Evolutionary conservation across 2,888 invertebrate genomes (phyloP), one percentile per base, ranked within the genome.

Genomic region (Mamestra brassicae): DNA sequence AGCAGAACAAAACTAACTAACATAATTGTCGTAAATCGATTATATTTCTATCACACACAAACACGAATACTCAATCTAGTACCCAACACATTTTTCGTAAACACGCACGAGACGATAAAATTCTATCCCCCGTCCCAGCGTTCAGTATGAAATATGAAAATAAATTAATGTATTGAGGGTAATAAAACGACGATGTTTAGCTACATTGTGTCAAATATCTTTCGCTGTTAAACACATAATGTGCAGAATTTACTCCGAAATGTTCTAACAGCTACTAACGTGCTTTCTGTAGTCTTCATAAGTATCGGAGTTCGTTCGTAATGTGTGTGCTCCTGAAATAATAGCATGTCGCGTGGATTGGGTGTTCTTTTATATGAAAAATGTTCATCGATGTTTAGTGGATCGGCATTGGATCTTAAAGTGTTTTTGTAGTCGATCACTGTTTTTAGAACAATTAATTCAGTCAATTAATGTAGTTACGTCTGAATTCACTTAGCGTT

Each of bases 101-200:
- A 45, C 70, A 61, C n/a, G 11, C 58, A 50, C 34, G 60, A 62
- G 15, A 42, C 52, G 60, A 75, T 81, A 73, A 55, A 47, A 70
- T 71, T 58, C 34, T 62, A 61, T 70, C 70, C 52, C 26, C 61
- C 57, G 45, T 64, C 57, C 55, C 52, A 60, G 34, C 55, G 47
- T 69, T 72, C 64, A 57, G 13, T 17, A 78, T 71, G 68, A 79
- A 79, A 69, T 66, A 77, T 74, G 70, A 77, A 74, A 71, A 81
- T 78, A 83, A 75, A 79, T 84, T 78, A 80, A 83, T 77, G 80
- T 86, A 74, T 82, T 58, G 82, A 74, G 76, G 55, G 74, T 74
- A 79, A 76, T 73, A 82, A 72, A 81, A 81, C 13, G 34, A 57
- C 64, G 34, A 47, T 61, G 58, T 15, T 45, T 50, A 65, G 47